These are phyloP conservation scores for Palaemon carinicauda DNA, from an alignment of 1,140 invertebrate genomes.

Conservation along the genomic window DNA sequence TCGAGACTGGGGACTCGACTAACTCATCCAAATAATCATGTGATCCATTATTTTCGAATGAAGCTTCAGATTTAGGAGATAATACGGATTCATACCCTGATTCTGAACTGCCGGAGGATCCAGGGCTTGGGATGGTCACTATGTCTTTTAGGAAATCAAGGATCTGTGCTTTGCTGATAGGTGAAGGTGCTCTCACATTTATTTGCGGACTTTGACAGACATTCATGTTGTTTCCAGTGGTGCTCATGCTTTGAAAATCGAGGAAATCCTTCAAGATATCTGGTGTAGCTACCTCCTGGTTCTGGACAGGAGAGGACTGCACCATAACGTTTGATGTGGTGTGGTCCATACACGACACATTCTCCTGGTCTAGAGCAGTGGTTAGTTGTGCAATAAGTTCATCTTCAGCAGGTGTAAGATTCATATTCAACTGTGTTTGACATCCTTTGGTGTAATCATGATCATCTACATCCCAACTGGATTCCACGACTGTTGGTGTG, in stretches of 20 bases:
- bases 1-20: too few species aligned
- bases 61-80: background rate
- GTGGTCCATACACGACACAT: background rate
- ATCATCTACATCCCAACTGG: conserved; percentile 46
- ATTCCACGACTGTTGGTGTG: conserved; percentile 48
- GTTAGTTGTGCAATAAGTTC: conserved; percentile 48
- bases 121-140: background rate
- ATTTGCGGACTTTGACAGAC: background rate
- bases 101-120: background rate
- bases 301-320: background rate
- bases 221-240: background rate
- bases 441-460: conserved; percentile 33
- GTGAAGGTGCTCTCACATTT: conserved; percentile 7
- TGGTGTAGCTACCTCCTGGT: background rate
- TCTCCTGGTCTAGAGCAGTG: conserved; percentile 24
- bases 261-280: conserved; percentile 41
- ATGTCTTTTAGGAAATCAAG: conserved; percentile 42
- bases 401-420: conserved; percentile 44
- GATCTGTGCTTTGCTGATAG: conserved; percentile 44
- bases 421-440: background rate
- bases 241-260: conserved; percentile 21
- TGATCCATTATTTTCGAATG: too few species aligned
- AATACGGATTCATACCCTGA: background rate
- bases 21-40: too few species aligned
- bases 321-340: background rate